These are phyloP conservation scores for Pygoscelis antarcticus DNA, from an alignment of 2,113 vertebrate species.

Conservation along the genomic window DNA sequence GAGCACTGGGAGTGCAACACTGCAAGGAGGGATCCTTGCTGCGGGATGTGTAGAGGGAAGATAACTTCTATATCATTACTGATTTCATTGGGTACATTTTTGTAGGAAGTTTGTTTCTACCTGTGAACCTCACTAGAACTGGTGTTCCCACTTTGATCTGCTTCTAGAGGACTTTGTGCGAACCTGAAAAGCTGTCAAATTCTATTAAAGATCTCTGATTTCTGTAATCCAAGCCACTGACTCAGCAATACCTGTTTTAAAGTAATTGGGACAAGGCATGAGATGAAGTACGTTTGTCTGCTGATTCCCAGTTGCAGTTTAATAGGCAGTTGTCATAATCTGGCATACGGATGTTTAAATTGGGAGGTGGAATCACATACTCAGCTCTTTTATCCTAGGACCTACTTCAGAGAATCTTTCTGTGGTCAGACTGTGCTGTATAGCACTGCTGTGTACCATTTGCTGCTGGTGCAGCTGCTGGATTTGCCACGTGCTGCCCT, in stretches of 20 bases:
- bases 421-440: background rate
- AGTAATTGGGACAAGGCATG: conserved; percentile 43
- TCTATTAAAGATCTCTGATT: background rate
- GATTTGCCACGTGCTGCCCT: background rate
- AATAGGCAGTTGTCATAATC: conserved; percentile 61
- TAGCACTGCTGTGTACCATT: background rate
- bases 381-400: background rate
- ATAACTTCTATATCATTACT: background rate
- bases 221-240: background rate
- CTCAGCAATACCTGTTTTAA: conserved; percentile 27
- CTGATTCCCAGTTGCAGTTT: conserved; percentile 26
- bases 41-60: background rate
- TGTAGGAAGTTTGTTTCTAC: background rate
- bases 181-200: background rate
- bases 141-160: background rate
- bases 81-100: background rate
- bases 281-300: conserved; percentile 22
- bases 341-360: conserved; percentile 88
- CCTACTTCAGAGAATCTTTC: background rate
- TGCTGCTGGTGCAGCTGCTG: background rate
- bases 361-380: conserved; percentile 84
- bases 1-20: background rate
- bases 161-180: background rate
- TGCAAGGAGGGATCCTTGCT: background rate
- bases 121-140: background rate